A percentile compares a stretch with the other conserved stretches of the same genome.
Conservation (phyloP, 2,888 invertebrate genomes). For the Nomada fabriciana region DNA sequence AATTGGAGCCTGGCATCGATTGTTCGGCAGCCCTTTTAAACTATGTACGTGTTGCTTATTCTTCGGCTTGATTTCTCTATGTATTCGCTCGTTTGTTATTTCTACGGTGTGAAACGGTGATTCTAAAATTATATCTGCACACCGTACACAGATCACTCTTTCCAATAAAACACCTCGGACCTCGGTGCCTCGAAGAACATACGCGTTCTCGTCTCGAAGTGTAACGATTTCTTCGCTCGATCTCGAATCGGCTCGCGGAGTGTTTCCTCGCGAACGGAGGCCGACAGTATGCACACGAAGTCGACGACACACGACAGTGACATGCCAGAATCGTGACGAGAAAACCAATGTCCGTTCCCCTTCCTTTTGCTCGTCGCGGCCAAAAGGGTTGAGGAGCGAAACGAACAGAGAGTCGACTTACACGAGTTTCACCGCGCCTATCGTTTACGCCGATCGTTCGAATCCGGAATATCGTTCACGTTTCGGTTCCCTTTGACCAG, state of each 20-base stretch:
- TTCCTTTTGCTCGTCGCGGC: conserved; percentile 5
- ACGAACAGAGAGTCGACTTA: conserved; percentile 46
- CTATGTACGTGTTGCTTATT: no score
- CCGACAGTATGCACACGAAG: conserved; percentile 74
- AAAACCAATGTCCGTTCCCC: conserved; percentile 68
- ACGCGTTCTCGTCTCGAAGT: conserved; percentile 44
- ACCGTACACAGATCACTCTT: not conserved
- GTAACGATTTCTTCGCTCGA: conserved; percentile 64
- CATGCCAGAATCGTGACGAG: conserved; percentile 80
- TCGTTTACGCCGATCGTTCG: conserved; percentile 70
- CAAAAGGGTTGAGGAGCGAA: conserved; percentile 51
- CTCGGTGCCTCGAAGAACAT: not conserved
- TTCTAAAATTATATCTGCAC: not conserved
- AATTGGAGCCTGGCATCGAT: no score
- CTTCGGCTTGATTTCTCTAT: no score
- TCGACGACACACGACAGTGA: conserved; percentile 79
- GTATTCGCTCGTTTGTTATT: no score
- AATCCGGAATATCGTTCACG: conserved; percentile 61
- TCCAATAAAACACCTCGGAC: conserved; percentile 1
- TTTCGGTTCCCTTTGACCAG: conserved; percentile 60
- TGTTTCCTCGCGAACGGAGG: conserved; percentile 54
- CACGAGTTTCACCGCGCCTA: conserved; percentile 58
- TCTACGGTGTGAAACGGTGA: no score
- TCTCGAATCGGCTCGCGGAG: conserved; percentile 40
- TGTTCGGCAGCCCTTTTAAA: no score